Evolutionary conservation across 1,140 invertebrate genomes (phyloP).

Genomic region (Manduca sexta): DNA sequence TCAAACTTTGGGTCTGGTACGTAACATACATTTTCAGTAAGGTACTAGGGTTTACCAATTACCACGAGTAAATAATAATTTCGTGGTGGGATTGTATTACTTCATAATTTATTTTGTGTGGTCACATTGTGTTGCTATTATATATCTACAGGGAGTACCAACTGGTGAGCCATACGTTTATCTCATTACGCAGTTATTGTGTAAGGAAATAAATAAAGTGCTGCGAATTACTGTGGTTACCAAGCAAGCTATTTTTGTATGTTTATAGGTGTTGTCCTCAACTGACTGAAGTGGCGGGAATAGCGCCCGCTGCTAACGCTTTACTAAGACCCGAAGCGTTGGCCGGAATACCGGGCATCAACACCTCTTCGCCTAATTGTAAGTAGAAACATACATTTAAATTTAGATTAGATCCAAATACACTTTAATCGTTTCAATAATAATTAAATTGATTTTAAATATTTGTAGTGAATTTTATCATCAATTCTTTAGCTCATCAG

Average conservation of each 20-base stretch:
- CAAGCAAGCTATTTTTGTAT: slow-evolving; percentile 1
- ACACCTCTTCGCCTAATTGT: slow-evolving; percentile 59
- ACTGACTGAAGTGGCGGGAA: slow-evolving; percentile 62
- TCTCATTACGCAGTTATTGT: no score
- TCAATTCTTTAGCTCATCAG: slow-evolving; percentile 52
- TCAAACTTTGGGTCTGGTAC: slow-evolving; percentile 75
- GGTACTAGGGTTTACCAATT: background rate
- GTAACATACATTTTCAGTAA: slow-evolving; percentile 10
- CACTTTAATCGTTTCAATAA: no score
- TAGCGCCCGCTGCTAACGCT: slow-evolving; percentile 50
- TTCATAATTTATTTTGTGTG: background rate
- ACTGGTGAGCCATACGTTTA: no score
- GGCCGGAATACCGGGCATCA: slow-evolving; percentile 54
- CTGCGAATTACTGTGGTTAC: no score
- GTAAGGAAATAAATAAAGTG: no score
- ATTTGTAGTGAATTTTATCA: no score
- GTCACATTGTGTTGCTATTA: no score
- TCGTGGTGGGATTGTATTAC: no score
- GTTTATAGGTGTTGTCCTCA: slow-evolving; percentile 65
- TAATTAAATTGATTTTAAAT: background rate
- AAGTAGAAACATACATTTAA: no score
- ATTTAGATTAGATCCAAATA: no score
- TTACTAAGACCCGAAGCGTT: slow-evolving; percentile 52
- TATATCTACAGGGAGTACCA: no score
- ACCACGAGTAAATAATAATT: background rate